Conservation (phyloP, 2,888 invertebrate genomes). For the Chaitophorus viminalis region DNA sequence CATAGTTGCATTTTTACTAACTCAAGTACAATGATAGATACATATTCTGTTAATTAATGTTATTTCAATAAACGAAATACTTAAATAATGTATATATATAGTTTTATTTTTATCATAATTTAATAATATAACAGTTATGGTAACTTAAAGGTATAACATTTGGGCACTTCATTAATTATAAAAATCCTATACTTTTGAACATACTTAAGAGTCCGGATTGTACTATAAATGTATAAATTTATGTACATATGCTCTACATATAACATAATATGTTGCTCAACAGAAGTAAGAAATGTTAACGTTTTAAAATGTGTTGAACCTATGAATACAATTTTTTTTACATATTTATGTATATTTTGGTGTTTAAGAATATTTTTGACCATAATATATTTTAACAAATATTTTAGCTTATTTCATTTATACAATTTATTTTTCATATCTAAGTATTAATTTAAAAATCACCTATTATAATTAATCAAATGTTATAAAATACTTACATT, state of each 20-base stretch:
- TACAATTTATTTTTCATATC: no score
- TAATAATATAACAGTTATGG: not conserved
- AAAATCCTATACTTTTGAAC: not conserved
- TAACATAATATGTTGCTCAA: no score
- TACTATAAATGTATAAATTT: not conserved
- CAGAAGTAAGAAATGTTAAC: no score
- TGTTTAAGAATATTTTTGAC: no score
- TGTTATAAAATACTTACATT: no score
- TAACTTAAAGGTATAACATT: not conserved
- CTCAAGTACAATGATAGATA: not conserved
- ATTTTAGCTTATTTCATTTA: no score
- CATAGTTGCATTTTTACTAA: not conserved
- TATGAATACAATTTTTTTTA: no score
- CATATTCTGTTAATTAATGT: not conserved
- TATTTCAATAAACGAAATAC: slow-evolving; percentile 20
- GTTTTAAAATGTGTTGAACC: no score
- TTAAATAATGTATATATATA: not conserved
- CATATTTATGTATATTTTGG: no score
- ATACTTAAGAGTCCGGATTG: not conserved
- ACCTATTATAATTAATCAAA: no score
- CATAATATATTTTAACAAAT: no score
- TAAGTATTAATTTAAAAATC: no score
- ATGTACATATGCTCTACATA: not conserved
- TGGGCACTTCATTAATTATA: not conserved
- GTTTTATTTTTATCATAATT: not conserved